Percentiles rank a stretch among this genome's conserved stretches.
phyloP scores from a whole-genome alignment of 2,113 vertebrate species.

The Stigmatopora argus region DNA sequence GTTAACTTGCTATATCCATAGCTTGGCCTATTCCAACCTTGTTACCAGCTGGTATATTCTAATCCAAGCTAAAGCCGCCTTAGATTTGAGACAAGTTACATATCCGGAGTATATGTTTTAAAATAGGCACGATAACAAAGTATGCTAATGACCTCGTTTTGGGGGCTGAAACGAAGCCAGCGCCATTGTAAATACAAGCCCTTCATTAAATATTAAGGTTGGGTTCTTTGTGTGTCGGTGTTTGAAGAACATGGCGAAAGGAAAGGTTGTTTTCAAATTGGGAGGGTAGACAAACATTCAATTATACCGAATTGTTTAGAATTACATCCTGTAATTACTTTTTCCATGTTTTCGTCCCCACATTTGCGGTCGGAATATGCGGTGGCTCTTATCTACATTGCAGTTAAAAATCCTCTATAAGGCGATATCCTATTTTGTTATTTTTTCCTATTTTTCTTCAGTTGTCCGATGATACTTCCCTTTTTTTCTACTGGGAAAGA shows the following conservation, averaged over 20 bases:
- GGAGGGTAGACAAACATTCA: too few species aligned
- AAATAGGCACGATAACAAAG: not conserved
- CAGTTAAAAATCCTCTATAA: not conserved
- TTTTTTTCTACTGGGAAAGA: not conserved
- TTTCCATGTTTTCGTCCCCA: not conserved
- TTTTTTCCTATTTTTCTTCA: not conserved
- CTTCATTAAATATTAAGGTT: too few species aligned
- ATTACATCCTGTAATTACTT: not conserved
- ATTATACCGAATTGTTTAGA: too few species aligned
- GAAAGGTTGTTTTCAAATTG: too few species aligned
- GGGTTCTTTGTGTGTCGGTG: too few species aligned
- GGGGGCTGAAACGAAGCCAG: not conserved
- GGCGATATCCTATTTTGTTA: not conserved
- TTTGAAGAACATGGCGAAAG: too few species aligned
- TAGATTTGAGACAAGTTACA: not conserved
- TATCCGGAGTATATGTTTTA: too few species aligned
- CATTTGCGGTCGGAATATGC: too few species aligned
- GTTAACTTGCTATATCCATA: constrained; percentile 12
- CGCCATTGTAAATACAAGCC: not conserved
- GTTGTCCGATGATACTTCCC: not conserved
- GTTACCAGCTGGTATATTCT: constrained; percentile 30
- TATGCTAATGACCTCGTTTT: not conserved
- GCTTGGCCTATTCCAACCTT: constrained; percentile 25
- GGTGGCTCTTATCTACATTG: not conserved
- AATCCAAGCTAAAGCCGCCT: constrained; percentile 13